Evolutionary conservation across 2,888 invertebrate genomes (phyloP), one percentile per base, ranked within the genome.

Genomic region (Elaeidobius kamerunicus): DNA sequence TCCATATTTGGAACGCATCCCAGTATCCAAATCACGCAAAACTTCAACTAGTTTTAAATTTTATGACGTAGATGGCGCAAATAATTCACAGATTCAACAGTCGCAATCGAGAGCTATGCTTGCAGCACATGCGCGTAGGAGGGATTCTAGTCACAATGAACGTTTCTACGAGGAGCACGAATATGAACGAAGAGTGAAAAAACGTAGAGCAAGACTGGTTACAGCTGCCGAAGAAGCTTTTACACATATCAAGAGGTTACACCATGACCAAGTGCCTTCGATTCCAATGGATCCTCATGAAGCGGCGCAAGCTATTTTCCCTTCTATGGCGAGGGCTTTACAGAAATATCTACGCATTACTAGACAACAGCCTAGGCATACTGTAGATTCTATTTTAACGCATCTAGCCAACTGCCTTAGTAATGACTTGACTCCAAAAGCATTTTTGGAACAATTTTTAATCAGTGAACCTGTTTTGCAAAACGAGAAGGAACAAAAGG

Each of bases 151-250:
- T 59, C 97, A 97, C 76, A 97, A 97, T 75, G 98, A 98, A 75
- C 80, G 94, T 27, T 96, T 98, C 75, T 96, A 98, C 73, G 97
- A 98, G 72, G 98, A 99, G 74, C 91, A 95, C 67, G 98, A 99
- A 74, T 93, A 95, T 65, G 95, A 95, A 68, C 77, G 95, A 3
- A 79, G 96, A 50, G 94, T 97, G 50, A 83, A 91, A 66, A 97
- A 97, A 73, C 78, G 97, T 0, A 80, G 86, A 52, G 95, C 97
- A 2, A 78, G 98, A 15, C 78, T 99, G 32, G 83, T 96, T 48
- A 88, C 91, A 1, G 94, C 97, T 1, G 90, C 96, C 0, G 98
- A 99, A 73, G 98, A 99, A 69, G 96, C 98, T 1, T 99, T 99
- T 73, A 94, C 96, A 9, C 97, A 98, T 69, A 94, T 99, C 59